Evolutionary conservation across 2,888 invertebrate species (phyloP), one percentile per base, ranked within the genome.

Genomic region (Phymatocera aterrima): DNA sequence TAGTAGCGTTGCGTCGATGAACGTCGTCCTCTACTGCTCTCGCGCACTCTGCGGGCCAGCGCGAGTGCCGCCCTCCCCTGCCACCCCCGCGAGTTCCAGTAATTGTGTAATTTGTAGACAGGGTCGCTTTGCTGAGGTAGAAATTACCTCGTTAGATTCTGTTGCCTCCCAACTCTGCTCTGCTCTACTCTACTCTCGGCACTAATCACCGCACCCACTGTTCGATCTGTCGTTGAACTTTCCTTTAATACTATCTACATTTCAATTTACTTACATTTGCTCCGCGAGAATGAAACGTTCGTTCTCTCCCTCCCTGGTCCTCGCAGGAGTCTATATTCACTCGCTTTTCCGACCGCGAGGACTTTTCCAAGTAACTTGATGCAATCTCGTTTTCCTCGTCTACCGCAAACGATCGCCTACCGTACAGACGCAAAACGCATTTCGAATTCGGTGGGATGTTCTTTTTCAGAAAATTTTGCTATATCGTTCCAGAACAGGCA

Each of bases 131-230:
- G 78, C 65, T 80, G 81, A 81, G 80, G 81, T 79, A 81, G 81
- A 84, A 83, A 85, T 83, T 83, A 84, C 81, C 84, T 85, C 85
- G 83, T 85, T 85, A 85, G 83, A 83, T 43, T 46, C 77, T 77
- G 77, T 77, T 77, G 43, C 54, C 40, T 28, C 40, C 72, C 54
- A 24, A 51, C 77, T 70, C 40, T 34, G 10, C 18, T 48, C 51
- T 31, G 6, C 77, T 40, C 43, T 51, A 48, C 64, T 80, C 37
- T 51, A 18, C 57, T 43, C 37, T 18, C 15, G 31, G 46, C 70
- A 43, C 46, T 68, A 68, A 68, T 68, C 68, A 68, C 68, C 68
- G 43, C 31, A 10, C 28, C n/a, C 18, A 46, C 43, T 40, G 28
- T 46, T 68, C 24, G 68, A 68, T 68, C 68, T 68, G 46, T 68